Percentiles rank a stretch among this genome's conserved stretches.
These are phyloP conservation scores for Uloborus plumipes DNA, from an alignment of 2,888 invertebrate species.

Conservation along the genomic window DNA sequence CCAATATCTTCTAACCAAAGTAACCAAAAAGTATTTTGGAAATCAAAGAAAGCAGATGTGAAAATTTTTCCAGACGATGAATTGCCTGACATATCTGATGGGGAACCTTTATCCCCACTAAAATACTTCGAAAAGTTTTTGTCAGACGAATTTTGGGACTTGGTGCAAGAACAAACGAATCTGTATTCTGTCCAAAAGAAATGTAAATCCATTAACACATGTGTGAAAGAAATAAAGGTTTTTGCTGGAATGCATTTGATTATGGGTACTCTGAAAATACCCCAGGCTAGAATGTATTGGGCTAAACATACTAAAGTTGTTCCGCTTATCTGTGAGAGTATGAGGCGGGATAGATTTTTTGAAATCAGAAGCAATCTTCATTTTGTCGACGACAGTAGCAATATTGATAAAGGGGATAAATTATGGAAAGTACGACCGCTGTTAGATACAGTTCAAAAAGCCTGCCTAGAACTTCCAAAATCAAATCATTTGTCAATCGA, in stretches of 20 bases:
- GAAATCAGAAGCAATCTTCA: constrained; percentile 1
- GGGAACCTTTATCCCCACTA: not conserved
- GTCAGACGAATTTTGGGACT: constrained; percentile 1
- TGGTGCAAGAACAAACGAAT: not conserved
- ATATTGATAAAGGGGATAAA: constrained; percentile 1
- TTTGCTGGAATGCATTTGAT: constrained; percentile 16
- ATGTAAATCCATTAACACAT: constrained; percentile 3
- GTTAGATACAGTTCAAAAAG: not conserved
- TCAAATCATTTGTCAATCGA: not conserved
- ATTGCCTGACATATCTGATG: not conserved
- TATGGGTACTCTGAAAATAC: constrained; percentile 1
- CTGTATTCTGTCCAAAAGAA: constrained; percentile 5
- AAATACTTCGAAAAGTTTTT: constrained; percentile 14
- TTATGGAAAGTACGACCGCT: constrained; percentile 12
- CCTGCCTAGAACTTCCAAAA: not conserved
- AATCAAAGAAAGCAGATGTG: constrained; percentile 5
- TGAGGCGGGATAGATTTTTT: constrained; percentile 7
- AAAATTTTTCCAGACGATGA: constrained; percentile 7
- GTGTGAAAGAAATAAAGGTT: constrained; percentile 9
- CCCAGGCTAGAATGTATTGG: constrained; percentile 1
- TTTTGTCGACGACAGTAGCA: constrained; percentile 2
- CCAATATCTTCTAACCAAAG: not conserved
- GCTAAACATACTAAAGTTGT: not conserved
- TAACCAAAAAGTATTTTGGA: not conserved
- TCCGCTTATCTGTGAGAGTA: constrained; percentile 7